These are phyloP conservation scores for Gerris lacustris DNA, from an alignment of 2,888 invertebrate species.

Conservation along the genomic window DNA sequence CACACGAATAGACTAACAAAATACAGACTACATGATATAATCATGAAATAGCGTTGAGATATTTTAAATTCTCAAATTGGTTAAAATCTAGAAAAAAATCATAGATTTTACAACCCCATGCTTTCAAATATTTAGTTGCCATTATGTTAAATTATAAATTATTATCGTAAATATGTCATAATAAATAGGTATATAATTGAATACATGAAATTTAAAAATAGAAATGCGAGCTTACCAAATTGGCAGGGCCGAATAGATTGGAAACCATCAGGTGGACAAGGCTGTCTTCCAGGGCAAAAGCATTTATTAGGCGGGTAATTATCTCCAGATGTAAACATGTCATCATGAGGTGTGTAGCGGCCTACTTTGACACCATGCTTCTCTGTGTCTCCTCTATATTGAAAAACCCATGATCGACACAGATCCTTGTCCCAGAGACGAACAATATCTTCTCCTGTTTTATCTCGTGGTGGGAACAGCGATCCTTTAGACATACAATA, in stretches of 20 bases:
- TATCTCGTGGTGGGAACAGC: slow-evolving; percentile 67
- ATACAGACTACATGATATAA: too few relatives aligned
- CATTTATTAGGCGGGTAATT: slow-evolving; percentile 60
- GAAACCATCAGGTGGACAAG: slow-evolving; percentile 59
- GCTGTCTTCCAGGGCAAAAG: slow-evolving; percentile 54
- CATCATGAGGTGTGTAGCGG: slow-evolving; percentile 54
- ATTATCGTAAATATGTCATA: too few relatives aligned
- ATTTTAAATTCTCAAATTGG: too few relatives aligned
- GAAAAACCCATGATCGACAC: slow-evolving; percentile 63
- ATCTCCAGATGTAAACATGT: slow-evolving; percentile 50
- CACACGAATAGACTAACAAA: too few relatives aligned
- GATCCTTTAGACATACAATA: slow-evolving; percentile 44
- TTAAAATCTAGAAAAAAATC: too few relatives aligned
- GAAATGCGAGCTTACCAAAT: slow-evolving; percentile 48
- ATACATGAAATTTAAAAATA: background rate
- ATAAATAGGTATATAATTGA: too few relatives aligned
- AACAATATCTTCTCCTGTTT: slow-evolving; percentile 55
- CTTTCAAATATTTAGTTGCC: too few relatives aligned
- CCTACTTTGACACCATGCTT: slow-evolving; percentile 50
- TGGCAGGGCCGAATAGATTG: slow-evolving; percentile 81
- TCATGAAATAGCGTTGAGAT: too few relatives aligned
- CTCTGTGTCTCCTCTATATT: slow-evolving; percentile 49
- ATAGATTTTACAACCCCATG: too few relatives aligned
- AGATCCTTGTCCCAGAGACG: slow-evolving; percentile 76
- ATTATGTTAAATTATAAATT: too few relatives aligned